Percentiles rank a stretch among this genome's conserved stretches.
Evolutionary conservation across 2,888 invertebrate species (phyloP).

Genomic region (Athrips mouffetella): DNA sequence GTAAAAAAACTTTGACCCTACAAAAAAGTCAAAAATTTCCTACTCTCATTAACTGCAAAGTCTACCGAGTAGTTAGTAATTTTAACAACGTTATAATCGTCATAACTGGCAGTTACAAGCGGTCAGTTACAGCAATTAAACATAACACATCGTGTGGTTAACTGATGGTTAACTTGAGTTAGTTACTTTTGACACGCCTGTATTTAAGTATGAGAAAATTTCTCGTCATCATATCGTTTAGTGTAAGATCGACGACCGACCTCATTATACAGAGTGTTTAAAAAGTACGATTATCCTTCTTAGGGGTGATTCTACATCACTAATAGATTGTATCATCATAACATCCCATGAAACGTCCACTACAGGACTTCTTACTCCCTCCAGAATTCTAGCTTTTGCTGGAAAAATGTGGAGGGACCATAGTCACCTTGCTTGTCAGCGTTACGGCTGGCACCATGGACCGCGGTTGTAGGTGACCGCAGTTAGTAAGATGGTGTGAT

Average conservation of each 20-base stretch:
- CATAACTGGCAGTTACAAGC: not conserved
- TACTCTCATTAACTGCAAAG: not conserved
- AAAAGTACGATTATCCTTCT: too few relatives aligned
- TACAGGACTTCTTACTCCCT: too few relatives aligned
- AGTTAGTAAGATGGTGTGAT: too few relatives aligned
- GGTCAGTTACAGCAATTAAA: constrained; percentile 18
- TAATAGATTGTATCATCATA: too few relatives aligned
- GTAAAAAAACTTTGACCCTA: not conserved
- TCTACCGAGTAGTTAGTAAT: not conserved
- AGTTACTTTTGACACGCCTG: constrained; percentile 1
- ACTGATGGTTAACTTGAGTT: not conserved
- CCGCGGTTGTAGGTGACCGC: too few relatives aligned
- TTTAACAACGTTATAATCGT: not conserved
- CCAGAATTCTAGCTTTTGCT: too few relatives aligned
- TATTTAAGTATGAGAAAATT: not conserved
- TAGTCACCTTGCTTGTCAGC: too few relatives aligned
- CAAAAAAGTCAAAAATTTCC: not conserved
- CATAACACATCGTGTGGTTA: constrained; percentile 15
- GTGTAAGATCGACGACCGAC: not conserved
- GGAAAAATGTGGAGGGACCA: too few relatives aligned
- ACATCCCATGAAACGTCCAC: too few relatives aligned
- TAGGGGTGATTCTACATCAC: too few relatives aligned
- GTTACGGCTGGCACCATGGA: too few relatives aligned
- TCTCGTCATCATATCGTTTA: not conserved
- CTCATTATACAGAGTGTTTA: not conserved